These are phyloP conservation scores for Troides oblongomaculatus DNA, from an alignment of 2,888 invertebrate species.

Conservation along the genomic window DNA sequence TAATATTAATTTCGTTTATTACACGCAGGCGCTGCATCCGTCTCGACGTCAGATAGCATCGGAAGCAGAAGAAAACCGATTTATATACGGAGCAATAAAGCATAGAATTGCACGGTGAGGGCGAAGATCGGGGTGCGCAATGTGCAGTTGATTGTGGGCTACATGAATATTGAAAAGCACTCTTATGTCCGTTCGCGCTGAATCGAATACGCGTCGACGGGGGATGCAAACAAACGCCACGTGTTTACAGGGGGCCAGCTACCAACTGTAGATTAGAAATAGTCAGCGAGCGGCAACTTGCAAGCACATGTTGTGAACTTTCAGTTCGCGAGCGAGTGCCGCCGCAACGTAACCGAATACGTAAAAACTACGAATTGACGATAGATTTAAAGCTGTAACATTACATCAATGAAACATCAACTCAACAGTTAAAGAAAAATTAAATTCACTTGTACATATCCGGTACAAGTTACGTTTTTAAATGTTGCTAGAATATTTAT, in stretches of 20 bases:
- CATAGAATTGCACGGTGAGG: constrained; percentile 49
- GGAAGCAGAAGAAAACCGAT: constrained; percentile 48
- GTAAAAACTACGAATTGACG: neutral
- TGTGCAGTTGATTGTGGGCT: constrained; percentile 65
- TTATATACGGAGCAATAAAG: constrained; percentile 54
- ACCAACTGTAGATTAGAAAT: constrained; percentile 57
- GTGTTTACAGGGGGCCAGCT: constrained; percentile 68
- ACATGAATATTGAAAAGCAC: constrained; percentile 72
- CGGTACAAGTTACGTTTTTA: no score
- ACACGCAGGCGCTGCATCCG: constrained; percentile 52
- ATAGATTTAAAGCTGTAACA: constrained; percentile 37
- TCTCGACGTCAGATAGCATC: constrained; percentile 45
- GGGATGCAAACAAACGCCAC: constrained; percentile 52
- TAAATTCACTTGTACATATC: no score
- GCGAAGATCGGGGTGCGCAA: constrained; percentile 51
- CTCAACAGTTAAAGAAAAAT: no score
- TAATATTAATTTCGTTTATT: constrained; percentile 30
- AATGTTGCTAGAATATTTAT: no score
- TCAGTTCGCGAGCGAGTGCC: constrained; percentile 35
- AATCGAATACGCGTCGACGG: constrained; percentile 61
- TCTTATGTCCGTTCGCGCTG: constrained; percentile 63
- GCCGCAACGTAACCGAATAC: constrained; percentile 6
- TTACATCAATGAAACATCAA: constrained; percentile 14
- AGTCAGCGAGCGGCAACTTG: constrained; percentile 54
- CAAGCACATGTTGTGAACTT: constrained; percentile 63